phyloP scores from a whole-genome alignment of 2,113 vertebrate genomes.

The Pseudorectes ferrugineus region DNA sequence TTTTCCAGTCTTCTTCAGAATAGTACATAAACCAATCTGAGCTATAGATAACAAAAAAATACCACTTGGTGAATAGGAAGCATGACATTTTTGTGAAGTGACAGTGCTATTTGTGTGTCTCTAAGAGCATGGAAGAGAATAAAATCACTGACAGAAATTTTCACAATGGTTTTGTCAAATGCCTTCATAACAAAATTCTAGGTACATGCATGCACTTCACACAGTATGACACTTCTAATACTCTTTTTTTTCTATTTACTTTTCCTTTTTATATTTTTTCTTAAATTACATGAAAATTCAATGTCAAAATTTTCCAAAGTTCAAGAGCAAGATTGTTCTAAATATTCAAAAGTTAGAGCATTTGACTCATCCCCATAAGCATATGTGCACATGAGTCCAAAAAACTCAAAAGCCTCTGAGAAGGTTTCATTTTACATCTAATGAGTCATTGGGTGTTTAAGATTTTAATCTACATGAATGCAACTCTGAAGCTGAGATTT shows the following conservation, averaged over 20 bases:
- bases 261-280: not conserved
- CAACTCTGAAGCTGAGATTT: not conserved
- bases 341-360: not conserved
- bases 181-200: not conserved
- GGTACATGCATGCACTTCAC: not conserved
- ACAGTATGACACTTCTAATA: not conserved
- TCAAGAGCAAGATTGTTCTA: not conserved
- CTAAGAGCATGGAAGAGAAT: not conserved
- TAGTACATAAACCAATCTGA: not conserved
- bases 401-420: not conserved
- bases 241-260: not conserved
- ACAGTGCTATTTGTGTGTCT: not conserved
- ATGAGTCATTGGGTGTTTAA: not conserved
- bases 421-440: not conserved
- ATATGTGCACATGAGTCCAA: conserved; percentile 17
- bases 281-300: not conserved
- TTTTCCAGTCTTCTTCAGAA: not conserved
- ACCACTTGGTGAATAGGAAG: not conserved
- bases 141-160: not conserved
- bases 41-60: not conserved
- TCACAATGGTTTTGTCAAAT: not conserved
- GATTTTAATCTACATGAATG: not conserved
- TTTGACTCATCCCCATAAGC: not conserved
- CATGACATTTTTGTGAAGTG: not conserved
- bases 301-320: not conserved